Conservation (phyloP, 2,797 vertebrate genomes). For the Graptemys geographica region DNA sequence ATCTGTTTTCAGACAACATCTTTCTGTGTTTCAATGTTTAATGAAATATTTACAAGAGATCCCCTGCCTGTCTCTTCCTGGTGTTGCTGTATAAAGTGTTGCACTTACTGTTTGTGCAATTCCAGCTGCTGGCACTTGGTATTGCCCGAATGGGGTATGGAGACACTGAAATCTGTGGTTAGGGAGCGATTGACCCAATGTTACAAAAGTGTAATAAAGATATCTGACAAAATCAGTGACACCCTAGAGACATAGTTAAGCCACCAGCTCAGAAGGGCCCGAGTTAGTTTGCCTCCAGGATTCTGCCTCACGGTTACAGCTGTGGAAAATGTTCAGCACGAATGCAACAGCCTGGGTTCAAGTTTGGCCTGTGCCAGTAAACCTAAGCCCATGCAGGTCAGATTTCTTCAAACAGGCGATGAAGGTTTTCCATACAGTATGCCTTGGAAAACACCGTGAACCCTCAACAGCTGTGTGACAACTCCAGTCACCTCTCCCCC, state of each 20-base stretch:
- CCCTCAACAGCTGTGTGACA: background rate
- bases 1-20: background rate
- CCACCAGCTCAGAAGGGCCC: background rate
- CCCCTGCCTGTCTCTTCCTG: background rate
- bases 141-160: background rate
- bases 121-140: background rate
- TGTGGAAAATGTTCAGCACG: background rate
- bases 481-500: background rate
- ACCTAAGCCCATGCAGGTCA: background rate
- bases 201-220: slow-evolving; percentile 27
- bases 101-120: background rate
- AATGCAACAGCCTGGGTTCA: background rate
- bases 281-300: background rate
- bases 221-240: slow-evolving; percentile 33
- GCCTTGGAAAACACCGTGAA: background rate
- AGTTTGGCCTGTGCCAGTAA: background rate
- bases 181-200: slow-evolving; percentile 33
- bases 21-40: background rate
- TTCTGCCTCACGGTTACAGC: background rate
- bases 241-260: background rate
- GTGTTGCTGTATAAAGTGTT: background rate
- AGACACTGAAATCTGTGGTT: background rate
- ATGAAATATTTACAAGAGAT: background rate
- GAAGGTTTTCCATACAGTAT: background rate
- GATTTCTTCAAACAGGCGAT: background rate